Evolutionary conservation across 2,113 vertebrate genomes (phyloP), one percentile per base, ranked within the genome.

Genomic region (Hemichromis elongatus): DNA sequence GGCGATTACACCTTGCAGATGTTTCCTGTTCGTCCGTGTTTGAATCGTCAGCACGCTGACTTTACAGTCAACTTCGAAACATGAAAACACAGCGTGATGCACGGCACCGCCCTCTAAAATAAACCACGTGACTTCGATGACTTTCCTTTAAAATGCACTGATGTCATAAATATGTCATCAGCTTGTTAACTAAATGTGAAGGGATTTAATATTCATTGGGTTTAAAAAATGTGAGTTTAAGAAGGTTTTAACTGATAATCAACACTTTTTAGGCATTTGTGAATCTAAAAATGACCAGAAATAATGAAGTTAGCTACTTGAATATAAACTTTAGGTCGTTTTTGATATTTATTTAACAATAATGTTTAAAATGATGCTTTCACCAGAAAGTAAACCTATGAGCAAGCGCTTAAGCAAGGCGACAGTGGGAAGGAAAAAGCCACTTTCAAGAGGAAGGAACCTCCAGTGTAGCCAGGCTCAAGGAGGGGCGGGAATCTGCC

Each of bases 361-460:
- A n/a, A n/a, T n/a, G n/a, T 37, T 10, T 40, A 11, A 40, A 40
- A 40, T 40, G 9, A 40, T 8, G 18, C 18, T 37, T 35, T 63
- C 37, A 5, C 6, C 11, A n/a, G 19, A 63, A 63, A 21, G 59
- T 21, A 63, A 63, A 63, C 10, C 4, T 63, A 19, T 63, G 59
- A 63, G 59, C 0, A 19, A 37, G 33, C 59, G n/a, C 10, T 63
- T 13, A 1, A 35, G 30, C 57, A 61, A 0, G 59, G 33, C 2
- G 10, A 63, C 7, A n/a, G 18, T 63, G 59, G 18, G 10, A 35
- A 63, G 12, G 30, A 63, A 63, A 35, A 63, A 35, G 30, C 4
- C 59, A 0, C 59, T 35, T 35, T 63, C n/a, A 63, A 35, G 0
- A 61, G 57, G 57, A 61, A 35, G 57, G n/a, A 1, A 33, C 26